These are phyloP conservation scores for Eupithecia subfuscata DNA, from an alignment of 2,888 invertebrate genomes.

Conservation along the genomic window DNA sequence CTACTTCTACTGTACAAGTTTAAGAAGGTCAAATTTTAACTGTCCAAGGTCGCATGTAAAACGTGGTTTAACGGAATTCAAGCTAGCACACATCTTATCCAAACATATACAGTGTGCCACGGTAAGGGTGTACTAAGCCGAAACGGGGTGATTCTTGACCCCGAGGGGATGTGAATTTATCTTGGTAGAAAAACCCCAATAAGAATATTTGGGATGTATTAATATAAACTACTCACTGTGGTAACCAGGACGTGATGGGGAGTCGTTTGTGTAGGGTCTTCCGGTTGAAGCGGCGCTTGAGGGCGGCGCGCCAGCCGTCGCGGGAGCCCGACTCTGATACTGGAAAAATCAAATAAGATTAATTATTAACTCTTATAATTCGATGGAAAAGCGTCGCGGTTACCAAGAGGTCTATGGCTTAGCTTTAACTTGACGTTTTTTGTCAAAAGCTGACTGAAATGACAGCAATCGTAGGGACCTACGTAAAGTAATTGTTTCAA, in stretches of 20 bases:
- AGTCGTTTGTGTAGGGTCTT: conserved; percentile 89
- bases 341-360: conserved; percentile 48
- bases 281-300: conserved; percentile 85
- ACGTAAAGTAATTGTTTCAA: not conserved
- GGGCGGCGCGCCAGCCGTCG: conserved; percentile 68
- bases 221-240: conserved; percentile 68
- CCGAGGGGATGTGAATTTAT: too few species aligned
- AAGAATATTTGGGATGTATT: not conserved
- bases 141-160: too few species aligned
- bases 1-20: not conserved
- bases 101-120: not conserved
- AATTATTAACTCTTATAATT: not conserved
- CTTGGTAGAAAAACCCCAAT: too few species aligned
- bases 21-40: not conserved
- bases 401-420: too few species aligned
- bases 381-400: not conserved
- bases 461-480: too few species aligned
- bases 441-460: too few species aligned
- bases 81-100: not conserved
- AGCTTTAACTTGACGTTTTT: too few species aligned
- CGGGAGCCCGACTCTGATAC: conserved; percentile 75
- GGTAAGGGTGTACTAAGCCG: too few species aligned
- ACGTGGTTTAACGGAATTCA: not conserved
- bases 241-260: conserved; percentile 91
- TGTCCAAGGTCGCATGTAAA: not conserved